These are phyloP conservation scores for Mastomys coucha DNA, from an alignment of 2,113 vertebrate species.

Conservation along the genomic window DNA sequence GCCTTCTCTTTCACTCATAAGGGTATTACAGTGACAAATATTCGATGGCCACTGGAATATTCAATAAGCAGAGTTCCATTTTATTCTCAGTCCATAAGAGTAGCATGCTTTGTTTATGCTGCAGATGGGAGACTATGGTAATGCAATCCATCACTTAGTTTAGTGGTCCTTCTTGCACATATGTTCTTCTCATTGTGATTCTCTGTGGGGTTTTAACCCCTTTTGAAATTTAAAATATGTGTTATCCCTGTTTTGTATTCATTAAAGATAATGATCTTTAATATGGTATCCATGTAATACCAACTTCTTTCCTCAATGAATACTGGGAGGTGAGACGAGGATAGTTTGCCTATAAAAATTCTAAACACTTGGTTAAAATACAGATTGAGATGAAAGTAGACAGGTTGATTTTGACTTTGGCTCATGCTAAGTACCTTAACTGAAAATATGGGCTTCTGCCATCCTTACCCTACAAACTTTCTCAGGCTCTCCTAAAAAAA, in stretches of 20 bases:
- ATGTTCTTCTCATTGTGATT: background rate
- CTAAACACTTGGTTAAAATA: background rate
- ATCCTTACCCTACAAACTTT: background rate
- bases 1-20: constrained; percentile 17
- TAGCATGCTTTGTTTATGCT: constrained; percentile 38
- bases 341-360: background rate
- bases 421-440: background rate
- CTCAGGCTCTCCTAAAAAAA: background rate
- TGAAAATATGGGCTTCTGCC: background rate
- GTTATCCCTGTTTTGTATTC: background rate
- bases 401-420: constrained; percentile 21
- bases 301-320: background rate
- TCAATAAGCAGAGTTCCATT: constrained; percentile 1
- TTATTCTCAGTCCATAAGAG: constrained; percentile 12
- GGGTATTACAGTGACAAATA: constrained; percentile 28
- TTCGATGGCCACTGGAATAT: constrained; percentile 55
- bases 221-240: background rate
- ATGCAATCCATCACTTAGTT: background rate
- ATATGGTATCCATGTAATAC: background rate
- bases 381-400: background rate
- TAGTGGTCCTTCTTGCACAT: background rate
- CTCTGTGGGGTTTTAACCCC: background rate
- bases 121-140: background rate
- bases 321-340: background rate
- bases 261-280: background rate